Evolutionary conservation across 2,888 invertebrate species (phyloP), one percentile per base, ranked within the genome.

Genomic region (Melolontha melolontha): DNA sequence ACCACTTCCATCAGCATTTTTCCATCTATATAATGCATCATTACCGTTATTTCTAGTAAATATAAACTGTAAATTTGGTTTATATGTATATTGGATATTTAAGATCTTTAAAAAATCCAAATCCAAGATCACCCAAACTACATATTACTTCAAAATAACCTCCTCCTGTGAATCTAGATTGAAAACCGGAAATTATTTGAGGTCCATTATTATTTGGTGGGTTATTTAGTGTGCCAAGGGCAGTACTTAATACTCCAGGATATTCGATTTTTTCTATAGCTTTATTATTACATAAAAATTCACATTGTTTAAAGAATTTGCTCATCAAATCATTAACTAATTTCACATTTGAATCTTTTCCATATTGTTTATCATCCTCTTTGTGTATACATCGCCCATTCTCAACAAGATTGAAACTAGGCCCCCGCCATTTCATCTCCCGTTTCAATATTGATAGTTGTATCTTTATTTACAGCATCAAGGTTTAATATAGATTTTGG

Each of bases 81-180:
- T n/a, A n/a, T n/a, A n/a, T n/a, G n/a, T n/a, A n/a, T n/a, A n/a
- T n/a, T n/a, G n/a, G 27, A 51, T 27, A 27, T 51, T 51, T 51
- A 10, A 51, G n/a, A 27, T 51, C 51, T 10, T 51, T 22, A 27
- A 51, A 51, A 27, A 22, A 27, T 27, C 51, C 51, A n/a, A 51
- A 11, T 51, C 51, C 51, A 8, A 51, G n/a, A 51, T 51, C 27
- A 22, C n/a, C n/a, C n/a, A n/a, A n/a, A n/a, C n/a, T n/a, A n/a
- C n/a, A n/a, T n/a, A n/a, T n/a, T n/a, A n/a, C n/a, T n/a, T n/a
- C n/a, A n/a, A n/a, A n/a, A n/a, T n/a, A n/a, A n/a, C n/a, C n/a
- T n/a, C n/a, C n/a, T 12, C 16, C 12, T 14, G 10, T 16, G n/a
- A n/a, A 12, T 44, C n/a, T 44, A 7, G 44, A 44, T n/a, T 44